Percentiles rank a stretch among this genome's conserved stretches.
phyloP scores from a whole-genome alignment of 2,888 invertebrate species.

The Aplocera efformata region DNA sequence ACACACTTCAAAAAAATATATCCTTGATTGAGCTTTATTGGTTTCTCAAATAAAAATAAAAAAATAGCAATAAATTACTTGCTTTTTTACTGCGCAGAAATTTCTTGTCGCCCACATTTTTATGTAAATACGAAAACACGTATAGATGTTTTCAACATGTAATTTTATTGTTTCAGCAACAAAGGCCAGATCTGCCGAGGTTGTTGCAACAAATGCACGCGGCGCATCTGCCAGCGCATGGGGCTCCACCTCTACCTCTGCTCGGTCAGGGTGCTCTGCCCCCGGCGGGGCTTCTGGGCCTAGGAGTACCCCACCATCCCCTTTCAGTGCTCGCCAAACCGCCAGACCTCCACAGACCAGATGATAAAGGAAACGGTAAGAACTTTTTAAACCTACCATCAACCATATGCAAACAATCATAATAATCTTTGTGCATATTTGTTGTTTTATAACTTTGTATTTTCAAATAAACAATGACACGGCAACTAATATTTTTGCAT shows the following conservation, averaged over 20 bases:
- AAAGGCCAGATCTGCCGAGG: constrained; percentile 90
- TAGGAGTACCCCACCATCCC: constrained; percentile 86
- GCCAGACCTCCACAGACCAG: constrained; percentile 88
- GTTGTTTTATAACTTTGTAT: background rate
- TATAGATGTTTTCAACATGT: background rate
- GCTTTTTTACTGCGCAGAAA: too few species aligned
- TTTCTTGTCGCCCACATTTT: too few species aligned
- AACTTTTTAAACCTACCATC: too few species aligned
- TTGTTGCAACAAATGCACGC: constrained; percentile 96
- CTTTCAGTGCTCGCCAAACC: constrained; percentile 88
- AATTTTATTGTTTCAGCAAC: constrained; percentile 82
- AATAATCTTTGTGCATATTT: background rate
- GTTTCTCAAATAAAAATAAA: too few species aligned
- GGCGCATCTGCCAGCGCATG: constrained; percentile 88
- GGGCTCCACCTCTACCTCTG: constrained; percentile 85
- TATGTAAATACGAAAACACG: background rate
- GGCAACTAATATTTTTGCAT: constrained; percentile 1
- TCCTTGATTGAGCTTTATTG: too few species aligned
- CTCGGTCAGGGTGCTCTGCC: constrained; percentile 73
- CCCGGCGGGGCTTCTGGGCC: constrained; percentile 83
- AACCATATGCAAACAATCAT: too few species aligned
- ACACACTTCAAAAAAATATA: too few species aligned
- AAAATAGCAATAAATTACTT: too few species aligned
- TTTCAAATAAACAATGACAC: too few species aligned
- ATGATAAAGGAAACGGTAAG: constrained; percentile 89